Base-by-base conservation (phyloP, 2,113 vertebrate species). In the Dipodomys ordii region DNA sequence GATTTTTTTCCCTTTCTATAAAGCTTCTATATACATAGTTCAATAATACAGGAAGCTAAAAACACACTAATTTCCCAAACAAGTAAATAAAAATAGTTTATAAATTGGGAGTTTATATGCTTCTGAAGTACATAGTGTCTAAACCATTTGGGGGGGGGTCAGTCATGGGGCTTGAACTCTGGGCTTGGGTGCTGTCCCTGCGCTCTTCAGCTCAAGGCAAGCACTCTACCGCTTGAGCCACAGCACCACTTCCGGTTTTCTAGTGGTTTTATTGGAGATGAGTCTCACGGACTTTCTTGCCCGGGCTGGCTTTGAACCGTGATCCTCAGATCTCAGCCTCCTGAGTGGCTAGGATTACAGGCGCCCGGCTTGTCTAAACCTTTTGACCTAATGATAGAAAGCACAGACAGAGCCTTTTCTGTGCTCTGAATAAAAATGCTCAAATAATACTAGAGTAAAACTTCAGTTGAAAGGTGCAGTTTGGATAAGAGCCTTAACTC, bases 1-100 rank as follows among this genome's bases (percentile, higher is more conserved):
- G 23, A 12, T 22, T 83, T 87, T 93, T 73, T 57, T 18, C 5
- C 25, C 49, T 49, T 49, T 49, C 64, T 8, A 0, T 93, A 6
- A 7, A 81, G 20, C 7, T 44, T 92, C 20, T 83, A 32, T 88
- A 5, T 92, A 27, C 13, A 49, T 90, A 83, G 60, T 80, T 89
- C 28, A 92, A 0, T 92, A 93, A 83, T 62, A 69, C 74, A 96
- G 32, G 11, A 84, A 73, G 3, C 16, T 85, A 79, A 57, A 76
- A 87, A 73, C 53, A 57, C 15, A 30, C 1, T 49, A 90, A 85
- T 46, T 93, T 86, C 4, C 23, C 23, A 60, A 87, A 69, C 32
- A 74, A 81, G n/a, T 92, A 94, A 71, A 64, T 93, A 25, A 83
- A 6, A 78, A 46, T 88, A 92, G 32, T 57, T 89, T 83, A 62